Evolutionary conservation across 2,888 invertebrate genomes (phyloP).

Genomic region (Isotomurus palustris): DNA sequence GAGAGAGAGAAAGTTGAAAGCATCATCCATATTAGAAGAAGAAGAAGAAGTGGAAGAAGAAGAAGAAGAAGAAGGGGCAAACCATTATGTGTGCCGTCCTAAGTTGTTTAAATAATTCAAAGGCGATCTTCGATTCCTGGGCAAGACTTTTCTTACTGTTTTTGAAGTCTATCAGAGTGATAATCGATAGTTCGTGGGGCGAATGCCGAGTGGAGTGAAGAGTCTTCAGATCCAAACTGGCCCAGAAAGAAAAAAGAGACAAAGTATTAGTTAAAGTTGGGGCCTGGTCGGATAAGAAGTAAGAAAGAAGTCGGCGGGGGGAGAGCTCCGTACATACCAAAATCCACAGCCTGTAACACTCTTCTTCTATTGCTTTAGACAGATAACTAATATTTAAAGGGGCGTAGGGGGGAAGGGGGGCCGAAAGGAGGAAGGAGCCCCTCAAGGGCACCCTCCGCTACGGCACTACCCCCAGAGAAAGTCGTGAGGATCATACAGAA

Average conservation of each 20-base stretch:
- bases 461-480: neutral
- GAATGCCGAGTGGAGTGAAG: conserved; percentile 44
- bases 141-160: conserved; percentile 43
- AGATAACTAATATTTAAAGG: conserved; percentile 6
- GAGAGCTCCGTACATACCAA: neutral
- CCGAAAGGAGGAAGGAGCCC: neutral
- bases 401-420: neutral
- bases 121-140: conserved; percentile 45
- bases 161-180: conserved; percentile 47
- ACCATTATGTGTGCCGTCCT: conserved; percentile 42
- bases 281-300: too few species aligned
- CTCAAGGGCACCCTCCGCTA: neutral
- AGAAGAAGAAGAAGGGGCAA: conserved; percentile 13
- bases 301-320: too few species aligned
- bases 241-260: conserved; percentile 14
- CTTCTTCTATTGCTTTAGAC: neutral
- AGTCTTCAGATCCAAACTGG: conserved; percentile 44
- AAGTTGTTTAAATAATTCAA: conserved; percentile 47
- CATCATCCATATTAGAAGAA: conserved; percentile 13
- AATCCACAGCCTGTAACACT: neutral
- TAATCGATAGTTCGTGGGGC: conserved; percentile 46
- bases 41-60: too few species aligned
- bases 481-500: conserved; percentile 17
- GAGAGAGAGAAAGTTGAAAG: conserved; percentile 15
- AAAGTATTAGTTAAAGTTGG: conserved; percentile 3